Conservation (phyloP, 2,888 invertebrate species). For the Neria commutata region DNA sequence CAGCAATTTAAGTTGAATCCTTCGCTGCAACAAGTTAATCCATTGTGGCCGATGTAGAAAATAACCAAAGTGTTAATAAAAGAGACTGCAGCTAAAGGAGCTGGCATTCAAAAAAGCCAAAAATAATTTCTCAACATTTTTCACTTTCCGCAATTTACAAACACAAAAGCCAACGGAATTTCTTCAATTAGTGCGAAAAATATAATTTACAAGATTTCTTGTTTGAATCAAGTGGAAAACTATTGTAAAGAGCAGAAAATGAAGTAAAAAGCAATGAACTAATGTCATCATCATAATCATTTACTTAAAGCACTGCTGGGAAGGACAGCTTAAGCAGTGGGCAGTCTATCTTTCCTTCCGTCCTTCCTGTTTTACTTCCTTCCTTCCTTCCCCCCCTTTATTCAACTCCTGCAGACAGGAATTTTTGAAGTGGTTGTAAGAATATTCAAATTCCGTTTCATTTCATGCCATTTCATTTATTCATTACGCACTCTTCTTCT, state of each 20-base stretch:
- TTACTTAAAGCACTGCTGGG: too few relatives aligned
- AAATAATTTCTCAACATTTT: neutral
- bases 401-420: neutral
- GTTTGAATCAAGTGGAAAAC: neutral
- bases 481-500: slow-evolving; percentile 45
- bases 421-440: neutral
- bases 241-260: neutral
- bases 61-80: too few relatives aligned
- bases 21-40: neutral
- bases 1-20: neutral
- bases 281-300: slow-evolving; percentile 2
- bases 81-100: neutral
- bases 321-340: too few relatives aligned
- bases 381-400: too few relatives aligned
- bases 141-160: too few relatives aligned
- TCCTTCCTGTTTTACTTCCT: too few relatives aligned
- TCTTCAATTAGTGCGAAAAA: neutral
- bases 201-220: neutral
- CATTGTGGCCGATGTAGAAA: neutral
- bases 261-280: neutral
- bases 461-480: slow-evolving; percentile 27
- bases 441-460: slow-evolving; percentile 44
- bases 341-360: neutral
- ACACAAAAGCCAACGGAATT: neutral
- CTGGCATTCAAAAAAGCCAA: neutral